A percentile compares a stretch with the other conserved stretches of the same genome.
These are phyloP conservation scores for Pandemis cinnamomeana DNA, from an alignment of 2,888 invertebrate species.

Conservation along the genomic window DNA sequence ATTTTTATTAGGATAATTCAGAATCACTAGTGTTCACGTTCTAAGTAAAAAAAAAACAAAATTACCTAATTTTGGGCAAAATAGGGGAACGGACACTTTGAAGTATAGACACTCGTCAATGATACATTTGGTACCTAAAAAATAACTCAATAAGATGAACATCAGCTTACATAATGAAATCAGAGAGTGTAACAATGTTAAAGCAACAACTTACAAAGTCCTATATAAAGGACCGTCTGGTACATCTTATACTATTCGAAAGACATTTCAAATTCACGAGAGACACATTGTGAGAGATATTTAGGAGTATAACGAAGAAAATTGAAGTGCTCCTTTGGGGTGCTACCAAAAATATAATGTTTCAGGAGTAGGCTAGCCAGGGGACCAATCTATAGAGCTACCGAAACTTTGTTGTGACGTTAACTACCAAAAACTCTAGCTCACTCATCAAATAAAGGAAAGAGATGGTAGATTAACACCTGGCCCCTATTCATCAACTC, in stretches of 20 bases:
- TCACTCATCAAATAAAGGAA: no score
- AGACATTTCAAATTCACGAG: constrained; percentile 30
- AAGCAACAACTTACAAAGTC: background rate
- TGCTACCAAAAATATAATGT: constrained; percentile 36
- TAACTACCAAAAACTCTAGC: no score
- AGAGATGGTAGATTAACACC: no score
- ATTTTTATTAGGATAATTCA: no score
- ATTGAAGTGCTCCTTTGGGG: constrained; percentile 35
- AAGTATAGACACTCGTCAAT: no score
- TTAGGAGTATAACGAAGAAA: constrained; percentile 36
- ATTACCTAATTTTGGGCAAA: no score
- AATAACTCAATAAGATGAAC: background rate
- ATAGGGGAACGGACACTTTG: no score
- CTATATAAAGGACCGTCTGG: constrained; percentile 16
- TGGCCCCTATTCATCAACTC: no score
- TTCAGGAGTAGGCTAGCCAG: constrained; percentile 18
- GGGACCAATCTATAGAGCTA: constrained; percentile 26
- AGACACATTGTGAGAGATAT: constrained; percentile 38
- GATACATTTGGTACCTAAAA: background rate
- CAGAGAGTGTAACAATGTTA: constrained; percentile 1
- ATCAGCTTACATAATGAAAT: background rate
- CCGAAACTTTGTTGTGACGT: constrained; percentile 10
- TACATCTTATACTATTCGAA: constrained; percentile 17
- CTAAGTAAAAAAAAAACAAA: no score
- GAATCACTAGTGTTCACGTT: no score